A percentile compares a stretch with the other conserved stretches of the same genome.
These are phyloP conservation scores for Crambe crambe DNA, from an alignment of 37 sponge, comb jelly and placozoan species.

Conservation along the genomic window DNA sequence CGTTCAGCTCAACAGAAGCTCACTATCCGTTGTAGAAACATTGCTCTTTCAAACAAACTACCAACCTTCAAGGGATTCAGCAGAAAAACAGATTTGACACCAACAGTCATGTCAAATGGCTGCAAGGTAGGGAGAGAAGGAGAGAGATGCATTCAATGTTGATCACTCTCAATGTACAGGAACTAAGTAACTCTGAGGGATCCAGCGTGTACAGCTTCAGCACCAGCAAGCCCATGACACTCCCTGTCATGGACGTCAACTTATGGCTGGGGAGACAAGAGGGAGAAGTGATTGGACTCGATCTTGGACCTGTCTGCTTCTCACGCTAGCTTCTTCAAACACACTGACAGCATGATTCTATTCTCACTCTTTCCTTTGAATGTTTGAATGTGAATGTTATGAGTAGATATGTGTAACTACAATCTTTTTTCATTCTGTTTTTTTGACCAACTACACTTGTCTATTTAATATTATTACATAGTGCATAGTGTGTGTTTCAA, in stretches of 20 bases:
- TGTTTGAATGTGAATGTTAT: neutral
- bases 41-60: neutral
- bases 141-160: no score
- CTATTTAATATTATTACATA: no score
- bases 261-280: conserved; percentile 24
- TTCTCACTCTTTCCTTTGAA: neutral
- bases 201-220: conserved; percentile 42
- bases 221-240: conserved; percentile 42
- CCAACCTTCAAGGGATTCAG: conserved; percentile 28
- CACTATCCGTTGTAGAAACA: conserved; percentile 49
- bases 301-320: conserved; percentile 75
- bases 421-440: neutral
- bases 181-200: neutral
- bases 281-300: conserved; percentile 41
- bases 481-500: no score
- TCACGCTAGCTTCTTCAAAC: conserved; percentile 16
- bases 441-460: no score
- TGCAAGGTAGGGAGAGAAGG: conserved; percentile 13
- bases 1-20: conserved; percentile 44
- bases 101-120: conserved; percentile 24
- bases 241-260: conserved; percentile 54
- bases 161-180: no score
- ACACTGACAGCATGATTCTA: neutral
- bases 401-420: no score
- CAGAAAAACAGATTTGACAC: neutral